Conservation (phyloP, 2,888 invertebrate species). For the Tipula unca region DNA sequence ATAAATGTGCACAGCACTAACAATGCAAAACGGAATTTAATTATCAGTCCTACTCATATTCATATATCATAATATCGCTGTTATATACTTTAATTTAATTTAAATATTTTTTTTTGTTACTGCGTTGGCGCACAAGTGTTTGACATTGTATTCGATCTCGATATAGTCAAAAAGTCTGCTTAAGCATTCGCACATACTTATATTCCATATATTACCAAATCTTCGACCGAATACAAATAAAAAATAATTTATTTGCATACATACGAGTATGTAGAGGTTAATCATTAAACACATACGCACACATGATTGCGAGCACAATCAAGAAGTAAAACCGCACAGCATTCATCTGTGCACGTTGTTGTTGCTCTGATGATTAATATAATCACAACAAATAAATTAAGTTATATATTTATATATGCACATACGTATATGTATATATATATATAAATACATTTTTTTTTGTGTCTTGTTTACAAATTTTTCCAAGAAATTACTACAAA, state of each 20-base stretch:
- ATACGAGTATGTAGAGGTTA: not conserved
- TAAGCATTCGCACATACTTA: not conserved
- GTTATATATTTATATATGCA: not conserved
- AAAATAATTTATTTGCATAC: not conserved
- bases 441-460: not conserved
- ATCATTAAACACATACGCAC: not conserved
- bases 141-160: not conserved
- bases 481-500: conserved; percentile 14
- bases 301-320: not conserved
- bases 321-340: not conserved
- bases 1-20: not conserved
- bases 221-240: not conserved
- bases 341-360: not conserved
- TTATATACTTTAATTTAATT: not conserved
- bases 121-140: not conserved
- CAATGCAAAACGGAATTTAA: not conserved
- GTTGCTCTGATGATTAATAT: not conserved
- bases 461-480: not conserved
- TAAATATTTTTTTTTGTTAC: not conserved
- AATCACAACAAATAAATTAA: conserved; percentile 1
- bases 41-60: not conserved
- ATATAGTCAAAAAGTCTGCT: not conserved
- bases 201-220: not conserved
- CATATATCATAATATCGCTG: not conserved
- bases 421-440: too few species aligned